Base-by-base conservation (phyloP, 2,888 invertebrate genomes). In the Nomada hirtipes region DNA sequence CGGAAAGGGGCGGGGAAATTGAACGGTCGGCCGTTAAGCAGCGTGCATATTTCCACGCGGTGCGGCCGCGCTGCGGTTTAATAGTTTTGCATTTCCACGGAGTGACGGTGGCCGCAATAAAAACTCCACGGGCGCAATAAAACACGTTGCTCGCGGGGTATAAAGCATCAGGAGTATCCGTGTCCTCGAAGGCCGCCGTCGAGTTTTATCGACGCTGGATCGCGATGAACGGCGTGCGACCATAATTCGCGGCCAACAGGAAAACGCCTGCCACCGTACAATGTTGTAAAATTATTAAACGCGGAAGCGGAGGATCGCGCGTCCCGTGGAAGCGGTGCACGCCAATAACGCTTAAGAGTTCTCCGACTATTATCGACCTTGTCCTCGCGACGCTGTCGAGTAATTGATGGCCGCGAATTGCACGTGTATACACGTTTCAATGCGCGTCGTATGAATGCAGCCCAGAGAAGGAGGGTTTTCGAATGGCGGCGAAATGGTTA, bases 51-150 rank as follows among this genome's bases (percentile, higher is more conserved):
- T 82, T 84, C 78, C 71, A 64, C 76, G 76, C 73, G 74, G 59
- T 52, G 72, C 57, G 69, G 29, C 15, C 42, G 75, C 63, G 42
- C 60, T 53, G 55, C 26, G 70, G 82, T 86, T 86, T 86, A 82
- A 86, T 82, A 84, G 87, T 87, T 84, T 76, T 63, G 76, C 82
- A 72, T 76, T 84, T 75, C 82, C 63, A 70, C 79, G 76, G 55
- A 57, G 57, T 53, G 68, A 50, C 63, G 77, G 60, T 71, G 63
- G 76, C 67, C 29, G 84, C 79, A 73, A 84, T 89, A 89, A 85
- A 80, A 83, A 80, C 78, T 73, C 68, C 63, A 74, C 82, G 72
- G 72, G 57, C 50, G 77, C 75, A 77, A 79, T 86, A 83, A 88
- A 82, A 82, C 76, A 76, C 82, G 83, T 83, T 71, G 69, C 73